Conservation (phyloP, 30 jellyfish, hydroid and myxozoan species). For the Aurelia aurita complex sp. Pacific region DNA sequence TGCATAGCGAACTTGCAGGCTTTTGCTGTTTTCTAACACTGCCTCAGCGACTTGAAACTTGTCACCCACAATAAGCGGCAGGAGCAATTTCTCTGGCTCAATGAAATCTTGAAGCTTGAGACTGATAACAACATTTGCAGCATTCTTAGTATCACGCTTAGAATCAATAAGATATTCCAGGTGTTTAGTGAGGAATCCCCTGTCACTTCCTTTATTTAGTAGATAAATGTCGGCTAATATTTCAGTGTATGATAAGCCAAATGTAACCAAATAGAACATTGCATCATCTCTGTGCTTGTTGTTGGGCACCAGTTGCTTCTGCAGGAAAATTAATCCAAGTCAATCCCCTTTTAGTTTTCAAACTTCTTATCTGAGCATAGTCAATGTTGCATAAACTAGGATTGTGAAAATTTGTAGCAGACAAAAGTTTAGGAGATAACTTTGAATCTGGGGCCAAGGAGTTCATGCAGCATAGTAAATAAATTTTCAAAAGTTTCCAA, state of each 20-base stretch:
- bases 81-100: constrained; percentile 61
- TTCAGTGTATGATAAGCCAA: constrained; percentile 41
- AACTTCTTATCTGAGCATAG: no score
- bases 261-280: constrained; percentile 48
- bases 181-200: constrained; percentile 38
- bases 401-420: no score
- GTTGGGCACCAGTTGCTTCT: constrained; percentile 22
- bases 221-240: constrained; percentile 26
- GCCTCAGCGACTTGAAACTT: constrained; percentile 86
- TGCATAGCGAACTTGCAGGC: constrained; percentile 71
- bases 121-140: constrained; percentile 65
- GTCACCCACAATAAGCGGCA: constrained; percentile 86
- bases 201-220: constrained; percentile 55
- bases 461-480: no score
- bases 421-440: no score
- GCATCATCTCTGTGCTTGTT: constrained; percentile 51
- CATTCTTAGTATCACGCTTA: constrained; percentile 74
- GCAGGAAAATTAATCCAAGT: neutral
- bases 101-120: constrained; percentile 72
- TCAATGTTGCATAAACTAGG: no score
- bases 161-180: constrained; percentile 22
- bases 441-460: no score
- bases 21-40: constrained; percentile 47
- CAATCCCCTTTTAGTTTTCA: no score
- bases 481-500: no score